phyloP scores from a whole-genome alignment of 1,140 invertebrate genomes.

The Drosophila aff. region DNA sequence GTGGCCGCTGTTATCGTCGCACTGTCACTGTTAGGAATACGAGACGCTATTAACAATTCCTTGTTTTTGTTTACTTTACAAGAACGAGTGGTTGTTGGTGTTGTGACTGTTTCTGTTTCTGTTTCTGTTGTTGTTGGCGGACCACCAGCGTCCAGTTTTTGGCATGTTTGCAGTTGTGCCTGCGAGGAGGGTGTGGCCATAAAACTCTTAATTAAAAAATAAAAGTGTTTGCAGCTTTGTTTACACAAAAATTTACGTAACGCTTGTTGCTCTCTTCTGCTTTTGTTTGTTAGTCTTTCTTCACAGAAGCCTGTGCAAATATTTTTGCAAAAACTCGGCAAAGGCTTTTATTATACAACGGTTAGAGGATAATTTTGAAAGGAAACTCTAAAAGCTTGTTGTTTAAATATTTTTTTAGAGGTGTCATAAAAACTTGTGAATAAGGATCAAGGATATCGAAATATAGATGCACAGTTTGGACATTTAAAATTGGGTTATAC shows the following conservation, averaged over 20 bases:
- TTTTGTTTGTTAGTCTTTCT: conserved; percentile 9
- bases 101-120: conserved; percentile 9
- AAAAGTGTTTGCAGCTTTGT: conserved; percentile 59
- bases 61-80: conserved; percentile 67
- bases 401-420: background rate
- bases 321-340: conserved; percentile 40
- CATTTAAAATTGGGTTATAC: no score
- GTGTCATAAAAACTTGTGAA: background rate
- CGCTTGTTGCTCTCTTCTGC: background rate
- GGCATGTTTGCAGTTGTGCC: conserved; percentile 30
- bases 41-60: conserved; percentile 64
- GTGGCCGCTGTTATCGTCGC: conserved; percentile 8
- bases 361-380: background rate
- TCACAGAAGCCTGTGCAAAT: conserved; percentile 75
- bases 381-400: conserved; percentile 1
- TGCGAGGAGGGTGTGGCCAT: conserved; percentile 26
- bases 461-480: background rate
- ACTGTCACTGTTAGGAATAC: conserved; percentile 41
- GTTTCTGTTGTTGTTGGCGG: conserved; percentile 19
- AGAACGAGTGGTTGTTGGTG: conserved; percentile 17
- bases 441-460: conserved; percentile 1
- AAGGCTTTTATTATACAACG: conserved; percentile 48
- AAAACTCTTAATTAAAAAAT: conserved; percentile 69
- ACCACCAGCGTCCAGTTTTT: conserved; percentile 68
- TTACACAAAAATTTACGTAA: conserved; percentile 54